Percentiles rank a stretch among this genome's conserved stretches.
These are phyloP conservation scores for Pteropus rufus DNA, from an alignment of 2,797 vertebrate species.

Conservation along the genomic window DNA sequence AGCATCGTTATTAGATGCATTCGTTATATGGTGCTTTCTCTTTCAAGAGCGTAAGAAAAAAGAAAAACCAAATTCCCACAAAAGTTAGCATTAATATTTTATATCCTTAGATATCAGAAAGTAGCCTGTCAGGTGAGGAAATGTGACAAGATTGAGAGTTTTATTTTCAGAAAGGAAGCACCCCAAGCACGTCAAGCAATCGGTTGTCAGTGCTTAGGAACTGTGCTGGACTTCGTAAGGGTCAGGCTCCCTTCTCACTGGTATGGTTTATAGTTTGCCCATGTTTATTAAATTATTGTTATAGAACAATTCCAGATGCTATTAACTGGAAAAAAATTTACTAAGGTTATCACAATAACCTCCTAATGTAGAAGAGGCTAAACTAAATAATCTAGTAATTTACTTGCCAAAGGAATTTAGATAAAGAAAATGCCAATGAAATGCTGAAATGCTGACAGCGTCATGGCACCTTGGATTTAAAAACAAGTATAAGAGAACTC, in stretches of 20 bases:
- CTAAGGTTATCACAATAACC: neutral
- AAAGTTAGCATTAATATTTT: neutral
- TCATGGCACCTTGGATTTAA: neutral
- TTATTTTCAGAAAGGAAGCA: neutral
- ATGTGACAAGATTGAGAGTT: neutral
- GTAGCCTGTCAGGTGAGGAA: neutral
- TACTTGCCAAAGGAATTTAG: neutral
- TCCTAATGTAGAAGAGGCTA: slow-evolving; percentile 1
- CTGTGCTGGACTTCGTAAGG: neutral
- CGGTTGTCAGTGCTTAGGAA: neutral
- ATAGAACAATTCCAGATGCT: neutral
- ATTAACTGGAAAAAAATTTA: neutral
- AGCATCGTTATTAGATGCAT: too few species aligned
- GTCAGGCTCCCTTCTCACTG: neutral
- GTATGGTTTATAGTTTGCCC: neutral
- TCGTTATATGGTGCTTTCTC: neutral
- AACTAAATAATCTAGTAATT: neutral
- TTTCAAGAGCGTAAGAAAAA: neutral
- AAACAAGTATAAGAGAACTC: neutral
- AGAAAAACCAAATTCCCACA: neutral
- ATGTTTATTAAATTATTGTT: neutral
- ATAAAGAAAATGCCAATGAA: neutral
- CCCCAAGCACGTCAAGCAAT: neutral
- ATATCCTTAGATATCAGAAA: neutral
- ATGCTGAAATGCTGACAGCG: neutral